These are phyloP conservation scores for Hypsibius dujardini DNA, from an alignment of 1,140 invertebrate genomes.

Conservation along the genomic window DNA sequence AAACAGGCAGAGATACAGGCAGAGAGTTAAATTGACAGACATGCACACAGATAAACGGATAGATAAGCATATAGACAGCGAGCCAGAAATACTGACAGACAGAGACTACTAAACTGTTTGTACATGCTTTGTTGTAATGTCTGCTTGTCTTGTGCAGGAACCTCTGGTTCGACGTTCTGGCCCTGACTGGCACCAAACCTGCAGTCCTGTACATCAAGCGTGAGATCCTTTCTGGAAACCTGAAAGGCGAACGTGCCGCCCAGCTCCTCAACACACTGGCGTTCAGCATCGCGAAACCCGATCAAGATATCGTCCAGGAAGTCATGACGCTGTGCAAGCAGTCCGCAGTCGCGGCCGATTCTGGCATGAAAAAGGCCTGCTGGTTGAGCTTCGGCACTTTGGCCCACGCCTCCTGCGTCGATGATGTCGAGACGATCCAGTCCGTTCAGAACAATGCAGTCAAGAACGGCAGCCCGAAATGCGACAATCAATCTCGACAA, in stretches of 20 bases:
- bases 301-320: conserved; percentile 11
- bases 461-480: background rate
- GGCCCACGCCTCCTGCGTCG: conserved; percentile 5
- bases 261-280: conserved; percentile 5
- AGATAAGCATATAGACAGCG: too few species aligned
- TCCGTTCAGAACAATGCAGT: background rate
- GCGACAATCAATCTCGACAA: background rate
- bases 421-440: background rate
- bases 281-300: conserved; percentile 9
- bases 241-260: conserved; percentile 8
- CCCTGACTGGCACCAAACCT: conserved; percentile 13
- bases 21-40: too few species aligned
- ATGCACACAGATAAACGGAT: too few species aligned
- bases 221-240: background rate
- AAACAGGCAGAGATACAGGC: too few species aligned
- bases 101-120: too few species aligned
- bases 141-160: background rate
- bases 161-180: conserved; percentile 10
- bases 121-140: too few species aligned
- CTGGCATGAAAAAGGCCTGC: conserved; percentile 3
- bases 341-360: background rate
- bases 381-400: conserved; percentile 14
- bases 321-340: background rate
- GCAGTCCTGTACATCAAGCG: background rate
- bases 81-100: too few species aligned